Percentiles rank a stretch among this genome's conserved stretches.
Conservation (phyloP, 2,888 invertebrate species). For the Lasioglossum lativentre region DNA sequence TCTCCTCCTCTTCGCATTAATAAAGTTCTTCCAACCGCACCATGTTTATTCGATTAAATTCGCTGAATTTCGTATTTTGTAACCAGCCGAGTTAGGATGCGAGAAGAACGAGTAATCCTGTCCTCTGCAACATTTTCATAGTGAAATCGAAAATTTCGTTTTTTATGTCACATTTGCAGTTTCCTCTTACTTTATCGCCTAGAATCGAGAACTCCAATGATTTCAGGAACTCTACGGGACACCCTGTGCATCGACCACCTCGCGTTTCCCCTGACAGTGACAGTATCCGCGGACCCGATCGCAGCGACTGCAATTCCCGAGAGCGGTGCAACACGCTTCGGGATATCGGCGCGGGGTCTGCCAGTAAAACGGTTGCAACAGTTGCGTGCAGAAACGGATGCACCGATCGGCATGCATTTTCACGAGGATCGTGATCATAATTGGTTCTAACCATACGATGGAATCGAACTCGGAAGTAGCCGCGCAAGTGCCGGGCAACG, state of each 20-base stretch:
- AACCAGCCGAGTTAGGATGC: too few species aligned
- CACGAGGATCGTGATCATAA: constrained; percentile 60
- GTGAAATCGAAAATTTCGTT: too few species aligned
- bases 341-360: constrained; percentile 33
- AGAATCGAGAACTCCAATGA: too few species aligned
- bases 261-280: not conserved
- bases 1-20: too few species aligned
- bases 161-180: too few species aligned
- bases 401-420: constrained; percentile 50
- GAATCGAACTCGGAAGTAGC: constrained; percentile 49
- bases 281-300: not conserved
- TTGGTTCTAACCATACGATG: constrained; percentile 65
- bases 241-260: not conserved
- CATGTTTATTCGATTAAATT: too few species aligned
- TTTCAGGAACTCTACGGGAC: not conserved
- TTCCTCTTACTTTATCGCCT: too few species aligned
- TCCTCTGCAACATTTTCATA: too few species aligned
- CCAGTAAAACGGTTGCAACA: constrained; percentile 45
- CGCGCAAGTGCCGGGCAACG: constrained; percentile 4
- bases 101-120: too few species aligned
- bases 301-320: not conserved
- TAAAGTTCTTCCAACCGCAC: too few species aligned
- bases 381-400: constrained; percentile 65
- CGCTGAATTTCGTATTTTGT: too few species aligned
- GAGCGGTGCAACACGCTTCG: not conserved